phyloP scores from a whole-genome alignment of 2,888 invertebrate species.

The Bombylius major region DNA sequence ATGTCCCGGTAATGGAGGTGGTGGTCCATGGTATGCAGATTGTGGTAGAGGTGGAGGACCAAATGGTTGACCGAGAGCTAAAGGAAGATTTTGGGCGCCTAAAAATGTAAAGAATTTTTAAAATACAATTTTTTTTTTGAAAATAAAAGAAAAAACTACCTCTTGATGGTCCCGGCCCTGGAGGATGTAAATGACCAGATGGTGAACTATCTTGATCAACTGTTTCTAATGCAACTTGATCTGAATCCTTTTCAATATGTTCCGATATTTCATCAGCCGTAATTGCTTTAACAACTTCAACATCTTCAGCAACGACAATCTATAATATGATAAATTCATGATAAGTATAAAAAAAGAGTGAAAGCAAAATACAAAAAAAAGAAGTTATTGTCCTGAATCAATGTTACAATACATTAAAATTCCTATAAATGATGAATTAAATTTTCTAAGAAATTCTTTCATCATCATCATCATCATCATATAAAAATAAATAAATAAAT shows the following conservation, averaged over 20 bases:
- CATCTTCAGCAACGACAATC: slow-evolving; percentile 42
- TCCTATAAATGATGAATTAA: no score
- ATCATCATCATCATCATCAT: no score
- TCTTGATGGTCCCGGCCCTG: slow-evolving; percentile 25
- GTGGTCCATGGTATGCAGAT: slow-evolving; percentile 61
- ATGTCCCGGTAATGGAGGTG: slow-evolving; percentile 43
- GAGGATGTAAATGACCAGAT: slow-evolving; percentile 35
- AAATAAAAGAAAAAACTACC: slow-evolving; percentile 21
- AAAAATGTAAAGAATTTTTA: slow-evolving; percentile 29
- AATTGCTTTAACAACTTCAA: slow-evolving; percentile 51
- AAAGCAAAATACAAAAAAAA: slow-evolving; percentile 1
- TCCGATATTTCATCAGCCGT: slow-evolving; percentile 40
- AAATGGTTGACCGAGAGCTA: slow-evolving; percentile 39
- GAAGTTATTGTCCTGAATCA: neutral
- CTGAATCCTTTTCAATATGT: slow-evolving; percentile 48
- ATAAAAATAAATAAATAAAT: neutral
- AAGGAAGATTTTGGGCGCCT: slow-evolving; percentile 39
- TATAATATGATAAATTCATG: slow-evolving; percentile 14
- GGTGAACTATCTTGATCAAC: slow-evolving; percentile 43
- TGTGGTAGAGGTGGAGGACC: slow-evolving; percentile 42
- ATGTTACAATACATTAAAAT: no score
- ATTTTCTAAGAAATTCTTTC: no score
- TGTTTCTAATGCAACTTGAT: slow-evolving; percentile 62
- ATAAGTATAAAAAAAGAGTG: no score
- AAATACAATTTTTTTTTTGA: neutral